phyloP scores from a whole-genome alignment of 1,140 invertebrate species.

The Radopholus similis region DNA sequence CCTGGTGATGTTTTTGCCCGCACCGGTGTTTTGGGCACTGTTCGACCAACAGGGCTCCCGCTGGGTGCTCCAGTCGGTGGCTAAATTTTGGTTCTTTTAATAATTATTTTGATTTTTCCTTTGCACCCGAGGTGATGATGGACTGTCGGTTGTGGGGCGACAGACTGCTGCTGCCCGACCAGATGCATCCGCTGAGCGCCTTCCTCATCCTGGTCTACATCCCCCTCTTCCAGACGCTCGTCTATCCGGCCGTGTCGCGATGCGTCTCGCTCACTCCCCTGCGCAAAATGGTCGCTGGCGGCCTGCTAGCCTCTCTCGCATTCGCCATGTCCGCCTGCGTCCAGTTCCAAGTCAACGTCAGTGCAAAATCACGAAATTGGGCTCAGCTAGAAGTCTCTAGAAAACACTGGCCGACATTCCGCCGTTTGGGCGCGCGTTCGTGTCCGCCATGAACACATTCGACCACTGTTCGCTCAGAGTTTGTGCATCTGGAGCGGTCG shows the following conservation, averaged over 20 bases:
- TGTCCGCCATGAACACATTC: conserved; percentile 70
- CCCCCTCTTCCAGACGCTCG: conserved; percentile 55
- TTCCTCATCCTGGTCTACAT: conserved; percentile 51
- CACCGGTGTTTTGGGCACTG: conserved; percentile 67
- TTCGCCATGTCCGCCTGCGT: conserved; percentile 41
- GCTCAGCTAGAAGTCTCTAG: conserved; percentile 2
- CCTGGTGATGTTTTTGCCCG: conserved; percentile 63
- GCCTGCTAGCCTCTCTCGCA: conserved; percentile 38
- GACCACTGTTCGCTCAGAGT: conserved; percentile 18
- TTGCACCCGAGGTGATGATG: conserved; percentile 60
- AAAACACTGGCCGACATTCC: conserved; percentile 69
- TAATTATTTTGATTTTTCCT: neutral
- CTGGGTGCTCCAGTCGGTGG: conserved; percentile 1
- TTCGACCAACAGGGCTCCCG: conserved; percentile 63
- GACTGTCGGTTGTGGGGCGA: conserved; percentile 53
- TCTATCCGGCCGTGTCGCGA: conserved; percentile 42
- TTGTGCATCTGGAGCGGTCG: neutral
- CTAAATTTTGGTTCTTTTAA: neutral
- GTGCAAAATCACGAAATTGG: neutral
- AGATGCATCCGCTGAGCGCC: conserved; percentile 71
- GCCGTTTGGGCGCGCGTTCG: conserved; percentile 65
- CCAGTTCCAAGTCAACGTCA: conserved; percentile 9
- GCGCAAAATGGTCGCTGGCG: conserved; percentile 62
- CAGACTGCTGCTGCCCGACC: conserved; percentile 73
- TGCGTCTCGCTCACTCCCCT: conserved; percentile 64